phyloP scores from a whole-genome alignment of 2,797 vertebrate species.

The Gobionotothen gibberifrons region DNA sequence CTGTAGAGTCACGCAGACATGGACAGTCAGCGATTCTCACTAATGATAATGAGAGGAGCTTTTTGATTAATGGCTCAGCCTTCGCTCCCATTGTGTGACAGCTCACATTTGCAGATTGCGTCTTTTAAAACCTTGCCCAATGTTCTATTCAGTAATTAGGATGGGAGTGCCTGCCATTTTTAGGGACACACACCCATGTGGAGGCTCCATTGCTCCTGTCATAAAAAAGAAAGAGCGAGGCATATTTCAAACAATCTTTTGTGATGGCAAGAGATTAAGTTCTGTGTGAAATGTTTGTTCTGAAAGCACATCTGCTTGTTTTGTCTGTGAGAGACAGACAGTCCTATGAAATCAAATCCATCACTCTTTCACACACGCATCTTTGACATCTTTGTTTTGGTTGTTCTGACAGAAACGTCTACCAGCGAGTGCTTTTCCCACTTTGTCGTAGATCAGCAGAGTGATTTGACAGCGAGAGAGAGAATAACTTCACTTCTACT shows the following conservation, averaged over 20 bases:
- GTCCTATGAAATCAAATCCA: slow-evolving; percentile 61
- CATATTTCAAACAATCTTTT: slow-evolving; percentile 56
- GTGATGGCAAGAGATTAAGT: slow-evolving; percentile 52
- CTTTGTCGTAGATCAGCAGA: slow-evolving; percentile 44
- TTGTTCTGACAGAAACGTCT: slow-evolving; percentile 58
- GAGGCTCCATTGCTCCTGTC: slow-evolving; percentile 29
- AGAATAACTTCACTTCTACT: slow-evolving; percentile 7
- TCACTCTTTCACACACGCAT: slow-evolving; percentile 56
- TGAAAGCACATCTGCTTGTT: slow-evolving; percentile 67
- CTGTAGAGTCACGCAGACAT: slow-evolving; percentile 51
- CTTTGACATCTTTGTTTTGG: slow-evolving; percentile 71
- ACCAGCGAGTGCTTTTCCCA: slow-evolving; percentile 50
- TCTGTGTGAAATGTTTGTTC: slow-evolving; percentile 44
- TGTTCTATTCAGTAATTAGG: slow-evolving; percentile 70
- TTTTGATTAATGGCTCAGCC: slow-evolving; percentile 78
- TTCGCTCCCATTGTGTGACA: slow-evolving; percentile 63
- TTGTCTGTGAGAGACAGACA: slow-evolving; percentile 58
- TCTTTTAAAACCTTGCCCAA: slow-evolving; percentile 56
- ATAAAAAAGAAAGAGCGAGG: slow-evolving; percentile 32
- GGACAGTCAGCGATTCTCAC: slow-evolving; percentile 76
- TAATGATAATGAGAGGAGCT: slow-evolving; percentile 77
- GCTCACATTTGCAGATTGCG: slow-evolving; percentile 72
- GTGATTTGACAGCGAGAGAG: slow-evolving; percentile 25
- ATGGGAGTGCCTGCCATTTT: slow-evolving; percentile 62
- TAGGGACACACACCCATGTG: slow-evolving; percentile 34